Conservation (phyloP, 1,140 invertebrate genomes). For the Anagrus nilaparvatae region DNA sequence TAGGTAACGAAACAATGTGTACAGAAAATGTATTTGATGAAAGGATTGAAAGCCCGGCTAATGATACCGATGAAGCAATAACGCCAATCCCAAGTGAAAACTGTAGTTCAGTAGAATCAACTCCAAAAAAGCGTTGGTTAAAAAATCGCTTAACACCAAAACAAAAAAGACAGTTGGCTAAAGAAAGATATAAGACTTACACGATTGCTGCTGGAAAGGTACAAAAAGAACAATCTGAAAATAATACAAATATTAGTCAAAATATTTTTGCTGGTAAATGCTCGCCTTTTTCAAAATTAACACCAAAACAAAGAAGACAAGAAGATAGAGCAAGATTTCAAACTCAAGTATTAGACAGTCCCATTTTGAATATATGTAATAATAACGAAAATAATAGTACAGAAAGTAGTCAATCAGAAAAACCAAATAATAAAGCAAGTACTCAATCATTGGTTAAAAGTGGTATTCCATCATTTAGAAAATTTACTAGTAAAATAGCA, state of each 20-base stretch:
- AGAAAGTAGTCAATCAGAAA: constrained; percentile 31
- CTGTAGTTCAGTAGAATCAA: constrained; percentile 58
- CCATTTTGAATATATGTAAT: constrained; percentile 17
- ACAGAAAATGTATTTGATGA: constrained; percentile 26
- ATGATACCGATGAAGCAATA: constrained; percentile 40
- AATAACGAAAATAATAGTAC: constrained; percentile 13
- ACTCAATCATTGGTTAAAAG: constrained; percentile 30
- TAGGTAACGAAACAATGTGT: constrained; percentile 45
- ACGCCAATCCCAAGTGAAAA: constrained; percentile 47
- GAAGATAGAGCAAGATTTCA: constrained; percentile 58
- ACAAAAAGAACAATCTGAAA: constrained; percentile 30
- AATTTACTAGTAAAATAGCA: constrained; percentile 22
- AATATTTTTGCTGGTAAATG: constrained; percentile 26
- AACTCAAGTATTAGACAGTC: constrained; percentile 50
- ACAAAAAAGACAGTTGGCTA: constrained; percentile 58
- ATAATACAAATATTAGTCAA: constrained; percentile 26
- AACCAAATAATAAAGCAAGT: constrained; percentile 16
- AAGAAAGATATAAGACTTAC: constrained; percentile 70
- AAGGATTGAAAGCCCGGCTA: constrained; percentile 29
- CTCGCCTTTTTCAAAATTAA: constrained; percentile 39
- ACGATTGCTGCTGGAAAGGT: constrained; percentile 54
- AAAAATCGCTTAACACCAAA: constrained; percentile 54
- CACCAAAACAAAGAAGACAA: constrained; percentile 57
- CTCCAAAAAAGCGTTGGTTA: constrained; percentile 50
- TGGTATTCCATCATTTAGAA: constrained; percentile 39